Evolutionary conservation across 2,797 vertebrate species (phyloP), one percentile per base, ranked within the genome.

Genomic region (Aselliscus stoliczkanus): DNA sequence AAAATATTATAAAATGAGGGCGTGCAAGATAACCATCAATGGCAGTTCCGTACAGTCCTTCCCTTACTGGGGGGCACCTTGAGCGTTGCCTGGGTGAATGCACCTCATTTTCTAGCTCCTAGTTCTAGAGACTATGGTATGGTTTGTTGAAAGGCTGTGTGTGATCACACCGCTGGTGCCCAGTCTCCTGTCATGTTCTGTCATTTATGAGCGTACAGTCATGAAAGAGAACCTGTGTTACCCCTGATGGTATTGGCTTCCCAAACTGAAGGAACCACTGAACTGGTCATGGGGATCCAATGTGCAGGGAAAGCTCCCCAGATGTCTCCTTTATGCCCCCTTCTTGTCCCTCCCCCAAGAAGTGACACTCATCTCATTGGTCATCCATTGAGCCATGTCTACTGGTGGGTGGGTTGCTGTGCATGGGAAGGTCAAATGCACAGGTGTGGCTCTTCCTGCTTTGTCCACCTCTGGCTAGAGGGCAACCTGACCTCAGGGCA

Each of bases 1-100:
- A 39, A 88, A 52, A 52, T 4, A 23, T 4, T 67, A 8, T 1
- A 58, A 23, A 50, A n/a, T 11, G 29, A 70, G 6, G 3, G 12
- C 3, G 31, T 25, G n/a, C 34, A 85, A 72, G 7, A 17, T 47
- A 29, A 79, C 54, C 44, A 0, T 44, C 14, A 70, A 15, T 65
- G 7, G 4, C 80, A 27, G 42, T 62, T 8, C 20, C 4, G 0
- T 29, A 4, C 2, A 1, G 17, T 70, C 44, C 27, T 77, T 6
- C 37, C 11, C 0, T 21, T 15, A 15, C 7, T 10, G 0, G 0
- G 18, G 52, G 18, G n/a, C 17, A 9, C 13, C 62, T 4, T 4
- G 14, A 37, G 10, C 50, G 3, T 37, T 3, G 1, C 67, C 11
- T n/a, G 27, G 15, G 31, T 12, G 54, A 37, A 37, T 21, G 0